Evolutionary conservation across 1,140 invertebrate genomes (phyloP).

Genomic region (Luehdorfia chinensis): DNA sequence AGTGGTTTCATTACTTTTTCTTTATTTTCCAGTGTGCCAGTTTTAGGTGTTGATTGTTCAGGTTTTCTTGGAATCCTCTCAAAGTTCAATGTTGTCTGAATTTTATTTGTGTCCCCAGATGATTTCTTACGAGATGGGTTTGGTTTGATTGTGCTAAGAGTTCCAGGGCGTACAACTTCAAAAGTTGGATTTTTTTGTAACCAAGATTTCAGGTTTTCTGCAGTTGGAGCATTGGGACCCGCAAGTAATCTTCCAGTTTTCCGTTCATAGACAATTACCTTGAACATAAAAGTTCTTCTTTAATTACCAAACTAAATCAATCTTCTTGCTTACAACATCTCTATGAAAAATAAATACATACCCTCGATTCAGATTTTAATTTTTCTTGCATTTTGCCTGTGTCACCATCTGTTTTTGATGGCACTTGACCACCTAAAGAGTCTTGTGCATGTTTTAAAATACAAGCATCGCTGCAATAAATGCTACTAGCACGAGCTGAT

Average conservation of each 20-base stretch:
- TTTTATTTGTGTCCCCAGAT: slow-evolving; percentile 49
- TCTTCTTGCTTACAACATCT: no score
- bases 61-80: slow-evolving; percentile 53
- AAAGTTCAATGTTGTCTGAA: slow-evolving; percentile 72
- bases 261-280: slow-evolving; percentile 88
- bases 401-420: slow-evolving; percentile 40
- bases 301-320: no score
- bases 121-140: slow-evolving; percentile 44
- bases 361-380: slow-evolving; percentile 74
- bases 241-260: slow-evolving; percentile 86
- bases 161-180: slow-evolving; percentile 86
- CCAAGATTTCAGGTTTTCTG: slow-evolving; percentile 88
- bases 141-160: slow-evolving; percentile 66
- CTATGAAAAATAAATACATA: slow-evolving; percentile 58
- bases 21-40: slow-evolving; percentile 32
- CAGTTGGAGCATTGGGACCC: slow-evolving; percentile 87
- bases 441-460: slow-evolving; percentile 90
- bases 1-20: slow-evolving; percentile 32
- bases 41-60: slow-evolving; percentile 30
- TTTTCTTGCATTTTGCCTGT: slow-evolving; percentile 51
- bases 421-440: slow-evolving; percentile 77
- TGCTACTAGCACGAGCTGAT: slow-evolving; percentile 81
- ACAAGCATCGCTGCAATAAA: slow-evolving; percentile 94
- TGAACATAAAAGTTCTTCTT: slow-evolving; percentile 24
- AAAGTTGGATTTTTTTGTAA: slow-evolving; percentile 91